Base-by-base conservation (phyloP, 1,140 invertebrate genomes). In the Bombus waltoni region DNA sequence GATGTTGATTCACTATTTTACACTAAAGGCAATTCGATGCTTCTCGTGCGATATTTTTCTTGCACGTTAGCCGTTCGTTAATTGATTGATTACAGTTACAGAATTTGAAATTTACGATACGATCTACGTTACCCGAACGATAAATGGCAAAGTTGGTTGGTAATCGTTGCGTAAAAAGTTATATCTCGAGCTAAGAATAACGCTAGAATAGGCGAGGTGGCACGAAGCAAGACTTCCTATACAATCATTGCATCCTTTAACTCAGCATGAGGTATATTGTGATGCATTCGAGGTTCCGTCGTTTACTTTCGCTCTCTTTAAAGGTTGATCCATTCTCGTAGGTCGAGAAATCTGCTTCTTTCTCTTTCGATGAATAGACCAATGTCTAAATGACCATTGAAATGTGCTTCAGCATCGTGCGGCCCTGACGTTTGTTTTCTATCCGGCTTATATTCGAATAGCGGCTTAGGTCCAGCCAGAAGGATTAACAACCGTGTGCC, bases 391-490 rank as follows among this genome's bases (percentile, higher is more conserved):
- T 18, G 85, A 92, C 83, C 89, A 89, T 92, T 89, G 85, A 91
- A 87, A 88, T 84, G 90, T 86, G 80, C 57, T 81, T 87, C 73
- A 59, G 72, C 22, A 28, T 40, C 22, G 53, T 40, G 11, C 75
- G 71, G 57, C 70, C 78, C 47, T 83, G 87, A 77, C 85, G 86
- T 91, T 92, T 93, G 89, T 92, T 91, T 91, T 86, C 81, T 87
- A 89, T 89, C 77, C 80, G 81, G 57, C 86, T 85, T 84, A 70
- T 80, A 86, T 84, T 35, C 75, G 32, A 85, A 82, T 86, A 66
- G 81, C 80, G 75, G 72, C 81, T 65, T 18, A 65, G 81, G 47
- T 68, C 83, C 38, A 38, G 68, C 77, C 53, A 86, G 35, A 59
- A 83, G 83, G 88, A 91, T 91, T 89, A 91, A 89, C 71, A 68